A percentile compares a stretch with the other conserved stretches of the same genome.
phyloP scores from a whole-genome alignment of 2,797 vertebrate genomes.

The Rousettus madagascariensis region DNA sequence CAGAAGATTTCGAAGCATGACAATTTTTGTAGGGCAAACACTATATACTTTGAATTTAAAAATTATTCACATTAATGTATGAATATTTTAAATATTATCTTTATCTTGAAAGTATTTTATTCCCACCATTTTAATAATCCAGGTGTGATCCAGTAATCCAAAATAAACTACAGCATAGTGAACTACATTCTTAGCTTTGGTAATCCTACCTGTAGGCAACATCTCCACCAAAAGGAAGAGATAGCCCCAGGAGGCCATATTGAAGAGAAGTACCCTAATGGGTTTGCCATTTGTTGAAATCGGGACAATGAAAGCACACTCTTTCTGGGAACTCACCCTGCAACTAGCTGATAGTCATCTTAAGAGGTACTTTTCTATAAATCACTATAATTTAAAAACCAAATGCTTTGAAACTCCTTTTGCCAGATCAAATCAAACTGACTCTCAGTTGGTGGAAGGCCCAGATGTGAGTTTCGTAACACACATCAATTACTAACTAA shows the following conservation, averaged over 20 bases:
- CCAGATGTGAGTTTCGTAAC: constrained; percentile 72
- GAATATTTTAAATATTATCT: constrained; percentile 42
- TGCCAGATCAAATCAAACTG: constrained; percentile 72
- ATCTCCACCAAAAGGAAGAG: constrained; percentile 7
- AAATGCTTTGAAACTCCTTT: constrained; percentile 73
- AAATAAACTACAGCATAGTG: neutral
- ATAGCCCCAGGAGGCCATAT: neutral
- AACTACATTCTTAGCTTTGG: neutral
- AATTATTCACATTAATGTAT: constrained; percentile 26
- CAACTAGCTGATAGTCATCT: constrained; percentile 66
- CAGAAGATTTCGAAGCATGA: constrained; percentile 19
- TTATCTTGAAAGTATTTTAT: constrained; percentile 31
- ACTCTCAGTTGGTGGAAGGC: constrained; percentile 71
- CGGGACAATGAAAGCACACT: constrained; percentile 14
- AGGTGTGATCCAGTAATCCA: neutral
- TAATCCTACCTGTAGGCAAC: neutral
- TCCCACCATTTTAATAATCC: constrained; percentile 34
- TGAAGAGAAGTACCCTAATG: neutral
- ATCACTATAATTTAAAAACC: constrained; percentile 74
- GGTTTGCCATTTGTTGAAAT: constrained; percentile 62
- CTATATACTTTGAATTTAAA: constrained; percentile 2
- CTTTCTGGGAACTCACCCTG: constrained; percentile 68
- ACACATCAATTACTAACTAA: constrained; percentile 74
- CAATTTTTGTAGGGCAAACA: constrained; percentile 4
- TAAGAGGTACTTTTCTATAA: constrained; percentile 74